phyloP scores from a whole-genome alignment of 2,888 invertebrate species.

The Lasius fuliginosus region DNA sequence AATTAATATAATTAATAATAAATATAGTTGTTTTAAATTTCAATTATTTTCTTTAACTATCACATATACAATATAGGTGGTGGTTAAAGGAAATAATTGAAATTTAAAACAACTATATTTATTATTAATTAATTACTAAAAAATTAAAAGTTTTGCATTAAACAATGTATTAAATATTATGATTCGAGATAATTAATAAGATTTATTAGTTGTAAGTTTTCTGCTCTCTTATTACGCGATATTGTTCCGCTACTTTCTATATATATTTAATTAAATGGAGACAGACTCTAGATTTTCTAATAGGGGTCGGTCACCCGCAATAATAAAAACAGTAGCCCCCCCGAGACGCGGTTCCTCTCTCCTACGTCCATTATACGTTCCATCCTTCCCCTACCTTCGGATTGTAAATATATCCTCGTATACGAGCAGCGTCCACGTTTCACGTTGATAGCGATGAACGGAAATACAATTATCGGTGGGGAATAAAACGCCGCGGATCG shows the following conservation, averaged over 20 bases:
- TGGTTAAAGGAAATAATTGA: background rate
- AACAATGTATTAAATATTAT: background rate
- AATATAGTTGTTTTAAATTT: too few relatives aligned
- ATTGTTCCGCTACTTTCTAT: background rate
- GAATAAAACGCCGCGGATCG: slow-evolving; percentile 77
- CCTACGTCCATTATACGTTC: slow-evolving; percentile 29
- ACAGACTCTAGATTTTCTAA: background rate
- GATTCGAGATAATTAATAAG: background rate
- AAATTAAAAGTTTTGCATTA: background rate
- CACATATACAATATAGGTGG: too few relatives aligned
- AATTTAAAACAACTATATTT: background rate
- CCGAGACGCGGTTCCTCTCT: slow-evolving; percentile 34
- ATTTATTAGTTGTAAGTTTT: background rate
- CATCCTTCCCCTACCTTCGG: slow-evolving; percentile 42
- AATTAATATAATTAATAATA: too few relatives aligned
- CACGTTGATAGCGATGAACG: slow-evolving; percentile 72
- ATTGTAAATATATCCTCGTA: slow-evolving; percentile 71
- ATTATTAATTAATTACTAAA: background rate
- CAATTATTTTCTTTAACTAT: too few relatives aligned
- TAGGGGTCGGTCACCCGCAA: slow-evolving; percentile 18
- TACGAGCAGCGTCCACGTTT: slow-evolving; percentile 68
- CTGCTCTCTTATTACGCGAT: background rate
- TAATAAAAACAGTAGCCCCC: slow-evolving; percentile 32
- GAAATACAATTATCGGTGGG: slow-evolving; percentile 82
- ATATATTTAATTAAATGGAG: background rate